Evolutionary conservation across 2,113 vertebrate species (phyloP), one percentile per base, ranked within the genome.

Genomic region (Dolichotis patagonum): DNA sequence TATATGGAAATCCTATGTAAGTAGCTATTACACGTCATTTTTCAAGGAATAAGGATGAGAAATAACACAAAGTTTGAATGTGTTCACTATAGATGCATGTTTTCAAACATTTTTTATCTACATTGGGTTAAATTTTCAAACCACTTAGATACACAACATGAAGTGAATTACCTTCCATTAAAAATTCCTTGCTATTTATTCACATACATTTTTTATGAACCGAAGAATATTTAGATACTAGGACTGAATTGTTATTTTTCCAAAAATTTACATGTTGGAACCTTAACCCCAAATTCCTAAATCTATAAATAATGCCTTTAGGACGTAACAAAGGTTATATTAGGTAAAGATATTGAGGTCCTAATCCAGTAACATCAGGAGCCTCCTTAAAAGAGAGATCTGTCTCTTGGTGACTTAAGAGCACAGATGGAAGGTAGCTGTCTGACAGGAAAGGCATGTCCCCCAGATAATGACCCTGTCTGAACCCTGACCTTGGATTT

Each of bases 361-460:
- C 24, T 56, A 46, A 41, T 60, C 26, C 26, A 49, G 8, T 11
- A 81, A 30, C 22, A 20, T 6, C 38, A 9, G 49, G 26, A 65
- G 32, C 2, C 58, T 84, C 14, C 35, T 13, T 24, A 41, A 46
- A 46, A 62, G 24, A 16, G 17, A 67, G 0, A 28, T 5, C 1
- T 65, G 3, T 46, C 10, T 60, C 62, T 38, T 24, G 41, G 12
- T 13, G 26, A 41, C 24, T 2, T 78, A 62, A 91, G 52, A 26
- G n/a, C 13, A 60, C 10, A 12, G 4, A 3, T 10, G 43, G 32
- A 85, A 69, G 8, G 12, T 13, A 20, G 12, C 19, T 38, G 3
- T 49, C 4, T 28, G 3, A 0, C 26, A 77, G 13, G 10, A 22
- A 63, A n/a, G 24, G 1, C 84, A 9, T 1, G 0, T 3, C 49